phyloP scores from a whole-genome alignment of 1,140 invertebrate species.

The Apis mellifera region Amel_HAv3.1 CM009936.2:417501-418000 shows the following conservation, averaged over 20 bases:
- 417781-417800: too few relatives aligned
- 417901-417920: too few relatives aligned
- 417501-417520: conserved; percentile 32
- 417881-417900: too few relatives aligned
- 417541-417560: neutral
- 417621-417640: neutral
- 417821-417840: too few relatives aligned
- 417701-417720: too few relatives aligned
- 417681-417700: neutral
- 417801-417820: too few relatives aligned
- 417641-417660: neutral
- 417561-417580: neutral
- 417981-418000: neutral
- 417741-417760: too few relatives aligned
- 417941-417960: neutral
- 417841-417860: too few relatives aligned
- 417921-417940: neutral
- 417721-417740: too few relatives aligned
- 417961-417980: neutral
- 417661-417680: too few relatives aligned
- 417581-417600: conserved; percentile 3
- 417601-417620: neutral
- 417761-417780: too few relatives aligned
- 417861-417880: neutral
- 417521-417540: neutral